Evolutionary conservation across 2,113 vertebrate genomes (phyloP), one percentile per base, ranked within the genome.

Genomic region (Euleptes europaea): DNA sequence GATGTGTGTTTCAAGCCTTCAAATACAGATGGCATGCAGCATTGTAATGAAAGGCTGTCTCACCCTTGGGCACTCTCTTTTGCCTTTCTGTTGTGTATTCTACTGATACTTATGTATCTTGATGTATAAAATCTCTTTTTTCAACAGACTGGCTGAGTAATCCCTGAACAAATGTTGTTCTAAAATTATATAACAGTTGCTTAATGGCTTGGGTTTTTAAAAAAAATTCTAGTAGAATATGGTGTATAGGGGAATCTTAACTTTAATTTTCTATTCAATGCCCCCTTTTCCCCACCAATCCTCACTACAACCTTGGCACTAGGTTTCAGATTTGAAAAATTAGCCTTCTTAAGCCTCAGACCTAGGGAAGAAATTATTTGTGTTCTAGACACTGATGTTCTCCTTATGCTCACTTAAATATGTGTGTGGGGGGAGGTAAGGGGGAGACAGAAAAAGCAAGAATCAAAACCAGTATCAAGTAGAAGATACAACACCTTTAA

Each of bases 401-500:
- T 79, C n/a, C 51, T 76, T 70, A 11, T 1, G 5, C 38, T 70
- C 47, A 81, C 38, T 82, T 63, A 71, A 60, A 9, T 57, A 49
- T 33, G 28, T 54, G 31, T 4, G 8, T 44, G 3, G 11, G 42
- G 33, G 33, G 54, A 47, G 6, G 31, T 31, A 35, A 13, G 21
- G 2, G 7, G 35, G 40, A 4, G 47, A 33, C 1, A n/a, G 10
- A 31, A 17, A 35, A 9, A 9, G 11, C 9, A 28, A 26, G 8
- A 40, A 38, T 13, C 14, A 42, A 35, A 71, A 12, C 7, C 5
- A 11, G n/a, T 74, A 19, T 19, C 15, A 71, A 84, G 88, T 67
- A 28, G 26, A n/a, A 17, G 60, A 76, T 88, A 94, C 90, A 91
- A 49, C 88, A 99, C 98, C 98, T 99, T 99, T 47, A 99, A 94